phyloP scores from a whole-genome alignment of 2,888 invertebrate genomes.

The Flabesymbios commensalis region DNA sequence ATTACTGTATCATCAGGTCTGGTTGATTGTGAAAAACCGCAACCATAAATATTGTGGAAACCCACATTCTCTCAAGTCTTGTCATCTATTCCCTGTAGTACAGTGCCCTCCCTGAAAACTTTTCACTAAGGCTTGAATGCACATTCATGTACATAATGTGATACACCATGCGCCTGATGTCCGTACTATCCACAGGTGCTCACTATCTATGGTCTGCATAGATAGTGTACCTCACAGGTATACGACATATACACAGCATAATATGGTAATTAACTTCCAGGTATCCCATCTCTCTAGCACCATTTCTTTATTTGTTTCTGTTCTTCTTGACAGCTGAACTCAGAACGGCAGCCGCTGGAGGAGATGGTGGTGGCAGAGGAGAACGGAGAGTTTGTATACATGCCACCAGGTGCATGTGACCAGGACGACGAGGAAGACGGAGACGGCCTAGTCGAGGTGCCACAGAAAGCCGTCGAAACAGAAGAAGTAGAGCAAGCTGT shows the following conservation, averaged over 20 bases:
- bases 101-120: too few species aligned
- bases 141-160: too few species aligned
- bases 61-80: too few species aligned
- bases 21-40: too few species aligned
- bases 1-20: background rate
- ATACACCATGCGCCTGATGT: too few species aligned
- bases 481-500: constrained; percentile 33
- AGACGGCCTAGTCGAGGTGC: constrained; percentile 2
- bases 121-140: too few species aligned
- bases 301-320: background rate
- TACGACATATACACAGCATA: background rate
- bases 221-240: background rate
- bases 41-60: too few species aligned
- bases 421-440: constrained; percentile 11
- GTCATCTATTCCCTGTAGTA: too few species aligned
- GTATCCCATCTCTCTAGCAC: background rate
- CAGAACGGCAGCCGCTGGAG: constrained; percentile 72
- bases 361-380: constrained; percentile 73
- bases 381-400: constrained; percentile 64
- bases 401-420: constrained; percentile 15
- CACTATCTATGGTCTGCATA: background rate
- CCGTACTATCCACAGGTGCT: too few species aligned
- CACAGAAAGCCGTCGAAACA: background rate
- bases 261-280: background rate
- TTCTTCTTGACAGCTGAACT: constrained; percentile 52